These are phyloP conservation scores for Smutsia gigantea DNA, from an alignment of 2,797 vertebrate genomes.

Conservation along the genomic window DNA sequence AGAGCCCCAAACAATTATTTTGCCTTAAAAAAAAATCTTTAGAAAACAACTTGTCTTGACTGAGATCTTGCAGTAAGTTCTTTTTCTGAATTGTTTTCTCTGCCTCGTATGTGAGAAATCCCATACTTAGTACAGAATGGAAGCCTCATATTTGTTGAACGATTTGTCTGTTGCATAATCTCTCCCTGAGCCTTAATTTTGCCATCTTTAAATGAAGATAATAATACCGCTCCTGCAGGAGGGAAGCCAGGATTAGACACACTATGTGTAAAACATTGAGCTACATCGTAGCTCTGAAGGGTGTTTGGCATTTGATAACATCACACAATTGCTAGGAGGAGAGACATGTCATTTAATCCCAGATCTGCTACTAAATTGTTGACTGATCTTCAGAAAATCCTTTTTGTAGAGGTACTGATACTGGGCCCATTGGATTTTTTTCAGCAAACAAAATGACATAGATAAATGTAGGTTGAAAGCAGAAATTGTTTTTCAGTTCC, in stretches of 20 bases:
- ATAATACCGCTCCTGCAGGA: not conserved
- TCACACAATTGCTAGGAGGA: not conserved
- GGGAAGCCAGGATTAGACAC: not conserved
- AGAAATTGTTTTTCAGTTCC: not conserved
- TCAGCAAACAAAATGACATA: not conserved
- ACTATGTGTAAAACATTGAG: rapidly evolving
- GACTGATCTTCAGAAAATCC: not conserved
- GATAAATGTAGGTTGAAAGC: not conserved
- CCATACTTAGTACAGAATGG: not conserved
- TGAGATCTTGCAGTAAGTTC: not conserved
- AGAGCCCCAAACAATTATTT: not conserved
- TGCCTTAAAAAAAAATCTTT: not conserved
- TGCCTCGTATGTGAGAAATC: not conserved
- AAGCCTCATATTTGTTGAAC: not conserved
- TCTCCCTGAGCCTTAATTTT: not conserved
- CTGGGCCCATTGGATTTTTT: not conserved
- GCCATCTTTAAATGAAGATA: not conserved
- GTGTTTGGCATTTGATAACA: not conserved
- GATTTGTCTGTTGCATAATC: not conserved
- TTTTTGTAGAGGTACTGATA: not conserved
- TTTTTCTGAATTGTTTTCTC: not conserved
- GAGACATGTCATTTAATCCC: not conserved
- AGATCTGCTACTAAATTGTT: not conserved
- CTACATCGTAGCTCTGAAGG: not conserved
- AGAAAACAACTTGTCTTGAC: not conserved